Evolutionary conservation across 2,113 vertebrate genomes (phyloP), one percentile per base, ranked within the genome.

Genomic region (Paraplagusia blochii): DNA sequence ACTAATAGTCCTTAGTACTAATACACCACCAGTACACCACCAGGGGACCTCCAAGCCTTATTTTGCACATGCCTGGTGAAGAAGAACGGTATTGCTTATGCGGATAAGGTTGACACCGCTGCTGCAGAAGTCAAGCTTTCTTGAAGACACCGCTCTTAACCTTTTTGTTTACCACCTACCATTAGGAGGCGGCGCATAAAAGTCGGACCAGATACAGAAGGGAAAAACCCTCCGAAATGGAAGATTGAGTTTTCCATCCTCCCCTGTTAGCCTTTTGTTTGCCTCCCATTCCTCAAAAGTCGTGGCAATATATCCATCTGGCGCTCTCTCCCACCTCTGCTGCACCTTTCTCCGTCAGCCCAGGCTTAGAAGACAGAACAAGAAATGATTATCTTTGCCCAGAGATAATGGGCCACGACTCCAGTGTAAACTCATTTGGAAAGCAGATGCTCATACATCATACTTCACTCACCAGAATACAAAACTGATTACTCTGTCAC

Each of bases 391-490:
- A 81, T 90, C 89, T 89, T 89, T 86, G 82, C 85, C 83, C 80
- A 62, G 83, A 87, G 84, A 91, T 89, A 91, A 90, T 83, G 80
- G 84, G 78, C 88, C 74, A 87, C 66, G 76, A 81, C 86, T 82
- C 36, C 53, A 66, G 53, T 72, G 63, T 91, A 94, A 94, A 92
- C 82, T 90, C 82, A 88, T 91, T 92, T 92, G 75, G 83, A 79
- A 85, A 85, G 84, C 63, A 90, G 69, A 81, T 88, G 83, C 80
- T 85, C 86, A 85, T 89, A 88, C 75, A 90, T 91, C 81, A 92
- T 87, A 74, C 71, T 89, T 80, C 75, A 74, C 79, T 84, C 66
- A 69, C 77, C 85, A 81, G 83, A 81, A 87, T 90, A 84, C 54
- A 89, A 91, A 92, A 76, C 36, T 58, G 75, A 91, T 93, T 94